These are phyloP conservation scores for Sebastes itinus DNA, from an alignment of 2,797 vertebrate genomes.

Conservation along the genomic window DNA sequence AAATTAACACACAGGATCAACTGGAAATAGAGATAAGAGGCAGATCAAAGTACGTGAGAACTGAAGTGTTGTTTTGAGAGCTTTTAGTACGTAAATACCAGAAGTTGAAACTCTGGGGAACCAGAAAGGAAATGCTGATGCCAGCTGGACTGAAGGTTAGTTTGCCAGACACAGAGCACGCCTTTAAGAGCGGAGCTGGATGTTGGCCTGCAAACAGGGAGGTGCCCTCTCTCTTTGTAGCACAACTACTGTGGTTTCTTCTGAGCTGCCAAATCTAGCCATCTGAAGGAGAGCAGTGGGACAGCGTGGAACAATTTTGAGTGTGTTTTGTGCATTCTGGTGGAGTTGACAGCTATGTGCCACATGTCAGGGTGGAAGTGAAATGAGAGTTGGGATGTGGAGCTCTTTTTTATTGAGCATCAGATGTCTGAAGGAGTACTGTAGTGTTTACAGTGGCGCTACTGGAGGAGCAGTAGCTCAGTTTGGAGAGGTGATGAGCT, in stretches of 20 bases:
- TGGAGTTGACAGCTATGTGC: neutral
- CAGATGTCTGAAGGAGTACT: neutral
- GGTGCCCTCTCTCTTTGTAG: conserved; percentile 22
- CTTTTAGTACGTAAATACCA: neutral
- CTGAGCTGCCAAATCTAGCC: conserved; percentile 7
- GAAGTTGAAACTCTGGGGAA: neutral
- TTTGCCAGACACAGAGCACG: neutral
- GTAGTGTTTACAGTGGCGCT: neutral
- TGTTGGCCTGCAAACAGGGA: conserved; percentile 16
- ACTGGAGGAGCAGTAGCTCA: neutral
- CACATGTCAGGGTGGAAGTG: neutral
- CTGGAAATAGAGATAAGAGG: neutral
- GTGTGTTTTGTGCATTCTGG: neutral
- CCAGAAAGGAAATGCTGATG: neutral
- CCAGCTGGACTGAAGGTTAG: conserved; percentile 1
- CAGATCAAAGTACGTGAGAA: neutral
- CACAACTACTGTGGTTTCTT: conserved; percentile 13
- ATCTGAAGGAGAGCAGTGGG: neutral
- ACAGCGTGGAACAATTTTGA: neutral
- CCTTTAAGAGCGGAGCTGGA: neutral
- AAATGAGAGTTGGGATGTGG: neutral
- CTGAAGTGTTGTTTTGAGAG: neutral
- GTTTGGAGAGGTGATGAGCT: neutral
- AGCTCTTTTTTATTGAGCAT: neutral
- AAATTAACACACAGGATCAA: neutral